These are phyloP conservation scores for Pentamera pediparva DNA, from an alignment of 53 echinoderm and acorn worm species.

Conservation along the genomic window DNA sequence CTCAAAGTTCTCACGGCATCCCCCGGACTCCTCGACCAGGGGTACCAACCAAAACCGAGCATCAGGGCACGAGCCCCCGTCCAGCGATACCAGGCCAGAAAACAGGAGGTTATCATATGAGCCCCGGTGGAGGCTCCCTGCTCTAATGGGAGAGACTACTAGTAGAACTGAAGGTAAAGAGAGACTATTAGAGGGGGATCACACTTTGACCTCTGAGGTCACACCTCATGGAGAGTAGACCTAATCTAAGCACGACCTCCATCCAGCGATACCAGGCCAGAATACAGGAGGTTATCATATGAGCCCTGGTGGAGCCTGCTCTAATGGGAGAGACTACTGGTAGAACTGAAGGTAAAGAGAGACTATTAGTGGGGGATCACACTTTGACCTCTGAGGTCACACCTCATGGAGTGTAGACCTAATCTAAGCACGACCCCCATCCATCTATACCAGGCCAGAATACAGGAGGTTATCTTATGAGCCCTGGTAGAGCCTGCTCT, in stretches of 20 bases:
- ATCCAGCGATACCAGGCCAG: slow-evolving; percentile 38
- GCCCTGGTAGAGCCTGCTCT: no score
- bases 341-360: slow-evolving; percentile 44
- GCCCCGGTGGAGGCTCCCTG: not conserved
- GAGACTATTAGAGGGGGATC: no score
- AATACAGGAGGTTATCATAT: slow-evolving; percentile 19
- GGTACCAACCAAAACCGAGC: slow-evolving; percentile 35
- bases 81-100: slow-evolving; percentile 32
- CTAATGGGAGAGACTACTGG: not conserved
- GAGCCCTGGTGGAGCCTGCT: not conserved
- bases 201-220: no score
- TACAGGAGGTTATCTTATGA: no score
- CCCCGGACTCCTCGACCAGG: slow-evolving; percentile 56
- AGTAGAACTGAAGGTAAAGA: slow-evolving; percentile 40
- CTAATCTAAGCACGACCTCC: no score
- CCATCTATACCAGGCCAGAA: no score
- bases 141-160: not conserved
- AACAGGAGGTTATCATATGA: slow-evolving; percentile 19
- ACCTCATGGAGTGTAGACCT: no score
- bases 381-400: no score
- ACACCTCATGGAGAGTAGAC: no score
- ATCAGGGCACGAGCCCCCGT: slow-evolving; percentile 17
- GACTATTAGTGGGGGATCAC: no score
- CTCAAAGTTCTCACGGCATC: slow-evolving; percentile 62
- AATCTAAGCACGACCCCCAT: no score